Conservation (phyloP, 2,113 vertebrate genomes). For the Sapayoa aenigma region DNA sequence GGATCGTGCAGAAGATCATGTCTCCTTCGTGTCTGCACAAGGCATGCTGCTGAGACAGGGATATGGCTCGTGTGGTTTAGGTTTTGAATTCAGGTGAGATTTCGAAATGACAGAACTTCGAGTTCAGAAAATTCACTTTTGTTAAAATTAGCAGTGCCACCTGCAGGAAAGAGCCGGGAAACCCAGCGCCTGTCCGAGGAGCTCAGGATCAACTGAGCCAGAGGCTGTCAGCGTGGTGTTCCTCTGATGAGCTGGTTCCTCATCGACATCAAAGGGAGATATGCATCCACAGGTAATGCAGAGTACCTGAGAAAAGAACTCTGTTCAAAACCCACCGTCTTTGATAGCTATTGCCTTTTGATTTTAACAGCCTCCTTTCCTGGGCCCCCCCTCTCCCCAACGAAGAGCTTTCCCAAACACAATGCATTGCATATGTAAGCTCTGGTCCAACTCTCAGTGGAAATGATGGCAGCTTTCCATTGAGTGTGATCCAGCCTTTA, state of each 20-base stretch:
- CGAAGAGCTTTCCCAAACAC: background rate
- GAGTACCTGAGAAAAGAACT: constrained; percentile 24
- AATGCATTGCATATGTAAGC: background rate
- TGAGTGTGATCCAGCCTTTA: background rate
- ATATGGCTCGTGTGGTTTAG: background rate
- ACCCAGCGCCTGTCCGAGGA: background rate
- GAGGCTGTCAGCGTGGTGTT: background rate
- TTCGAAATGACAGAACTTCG: background rate
- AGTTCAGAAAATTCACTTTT: background rate
- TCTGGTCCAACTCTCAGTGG: background rate
- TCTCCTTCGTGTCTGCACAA: background rate
- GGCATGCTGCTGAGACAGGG: background rate
- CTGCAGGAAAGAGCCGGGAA: constrained; percentile 55
- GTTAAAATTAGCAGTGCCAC: constrained; percentile 67
- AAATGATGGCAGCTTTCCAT: constrained; percentile 44
- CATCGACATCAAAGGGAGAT: constrained; percentile 52
- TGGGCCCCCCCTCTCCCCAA: too few relatives aligned
- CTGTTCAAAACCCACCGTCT: constrained; percentile 45
- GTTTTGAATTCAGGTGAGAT: background rate
- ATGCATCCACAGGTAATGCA: constrained; percentile 14
- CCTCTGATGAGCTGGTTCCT: background rate
- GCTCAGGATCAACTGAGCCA: background rate
- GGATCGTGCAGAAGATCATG: background rate
- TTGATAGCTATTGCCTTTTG: constrained; percentile 40
- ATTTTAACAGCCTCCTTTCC: background rate